phyloP scores from a whole-genome alignment of 92 coral and sea anemone genomes.

The Heliopora coerulea region DNA sequence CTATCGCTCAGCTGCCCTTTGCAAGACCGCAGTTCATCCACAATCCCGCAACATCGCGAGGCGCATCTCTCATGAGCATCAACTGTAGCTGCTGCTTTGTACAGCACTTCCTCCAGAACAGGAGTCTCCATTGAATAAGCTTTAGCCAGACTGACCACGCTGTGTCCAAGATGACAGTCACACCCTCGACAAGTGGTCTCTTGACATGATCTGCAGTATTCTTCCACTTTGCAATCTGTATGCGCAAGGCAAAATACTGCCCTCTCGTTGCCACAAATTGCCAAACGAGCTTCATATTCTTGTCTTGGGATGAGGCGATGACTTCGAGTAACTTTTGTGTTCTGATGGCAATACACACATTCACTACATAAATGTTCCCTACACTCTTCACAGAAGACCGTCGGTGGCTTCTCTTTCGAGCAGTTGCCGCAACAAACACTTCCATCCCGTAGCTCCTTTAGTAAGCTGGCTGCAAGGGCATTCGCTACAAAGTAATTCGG shows the following conservation, averaged over 20 bases:
- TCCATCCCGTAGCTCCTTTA: neutral
- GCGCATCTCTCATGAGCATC: slow-evolving; percentile 22
- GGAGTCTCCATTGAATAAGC: slow-evolving; percentile 10
- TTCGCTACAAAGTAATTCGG: slow-evolving; percentile 12
- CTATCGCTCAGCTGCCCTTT: slow-evolving; percentile 22
- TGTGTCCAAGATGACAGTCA: slow-evolving; percentile 12
- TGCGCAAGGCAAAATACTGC: slow-evolving; percentile 6
- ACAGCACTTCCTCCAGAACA: neutral
- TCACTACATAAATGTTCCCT: slow-evolving; percentile 15
- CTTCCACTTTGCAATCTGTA: neutral
- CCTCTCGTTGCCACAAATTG: neutral
- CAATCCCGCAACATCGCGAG: slow-evolving; percentile 20
- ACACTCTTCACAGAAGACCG: slow-evolving; percentile 29
- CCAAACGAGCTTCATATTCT: slow-evolving; percentile 5
- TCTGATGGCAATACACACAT: slow-evolving; percentile 27
- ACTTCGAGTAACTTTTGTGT: slow-evolving; percentile 27
- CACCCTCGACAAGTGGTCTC: slow-evolving; percentile 3
- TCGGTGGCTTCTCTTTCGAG: neutral
- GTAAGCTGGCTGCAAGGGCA: neutral
- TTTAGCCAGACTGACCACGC: neutral
- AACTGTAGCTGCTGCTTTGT: slow-evolving; percentile 3
- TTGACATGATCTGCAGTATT: slow-evolving; percentile 29
- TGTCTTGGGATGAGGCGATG: slow-evolving; percentile 5
- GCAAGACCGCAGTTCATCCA: slow-evolving; percentile 28
- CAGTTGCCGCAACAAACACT: slow-evolving; percentile 15